These are phyloP conservation scores for Manis pentadactyla DNA, from an alignment of 2,797 vertebrate genomes.

Conservation along the genomic window DNA sequence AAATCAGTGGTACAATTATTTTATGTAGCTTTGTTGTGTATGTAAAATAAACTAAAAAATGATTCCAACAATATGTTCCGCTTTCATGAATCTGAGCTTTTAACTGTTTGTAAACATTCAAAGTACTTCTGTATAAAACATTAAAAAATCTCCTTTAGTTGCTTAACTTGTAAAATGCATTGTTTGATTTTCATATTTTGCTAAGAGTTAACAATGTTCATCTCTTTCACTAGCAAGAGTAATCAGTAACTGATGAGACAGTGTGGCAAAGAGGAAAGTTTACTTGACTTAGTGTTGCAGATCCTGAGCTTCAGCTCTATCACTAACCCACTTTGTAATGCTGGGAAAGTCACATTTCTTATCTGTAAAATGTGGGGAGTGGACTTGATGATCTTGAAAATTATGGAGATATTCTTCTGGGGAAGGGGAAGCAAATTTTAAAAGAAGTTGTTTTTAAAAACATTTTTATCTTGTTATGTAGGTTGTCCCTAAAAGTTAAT, in stretches of 20 bases:
- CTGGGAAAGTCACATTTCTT: slow-evolving; percentile 41
- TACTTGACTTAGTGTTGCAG: slow-evolving; percentile 7
- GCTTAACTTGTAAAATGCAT: slow-evolving; percentile 37
- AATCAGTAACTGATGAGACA: slow-evolving; percentile 42
- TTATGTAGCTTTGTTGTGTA: slow-evolving; percentile 49
- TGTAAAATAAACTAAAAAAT: slow-evolving; percentile 52
- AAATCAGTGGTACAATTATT: slow-evolving; percentile 21
- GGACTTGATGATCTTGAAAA: slow-evolving; percentile 54
- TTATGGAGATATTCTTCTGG: slow-evolving; percentile 50
- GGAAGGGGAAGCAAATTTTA: slow-evolving; percentile 72
- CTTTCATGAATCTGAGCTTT: slow-evolving; percentile 31
- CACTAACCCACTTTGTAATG: slow-evolving; percentile 31
- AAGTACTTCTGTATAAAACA: slow-evolving; percentile 46
- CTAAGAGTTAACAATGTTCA: slow-evolving; percentile 50
- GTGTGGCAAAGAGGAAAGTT: neutral
- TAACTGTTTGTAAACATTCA: neutral
- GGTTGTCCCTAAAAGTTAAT: slow-evolving; percentile 61
- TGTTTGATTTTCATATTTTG: slow-evolving; percentile 66
- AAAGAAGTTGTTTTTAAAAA: slow-evolving; percentile 61
- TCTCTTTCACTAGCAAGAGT: slow-evolving; percentile 25
- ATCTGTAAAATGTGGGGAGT: slow-evolving; percentile 39
- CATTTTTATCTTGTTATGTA: slow-evolving; percentile 59
- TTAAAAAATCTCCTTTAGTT: slow-evolving; percentile 7
- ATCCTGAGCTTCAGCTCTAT: neutral
- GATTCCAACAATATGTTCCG: neutral